Percentiles rank a stretch among this genome's conserved stretches.
Evolutionary conservation across 2,113 vertebrate genomes (phyloP).

Genomic region (Lanius collurio): DNA sequence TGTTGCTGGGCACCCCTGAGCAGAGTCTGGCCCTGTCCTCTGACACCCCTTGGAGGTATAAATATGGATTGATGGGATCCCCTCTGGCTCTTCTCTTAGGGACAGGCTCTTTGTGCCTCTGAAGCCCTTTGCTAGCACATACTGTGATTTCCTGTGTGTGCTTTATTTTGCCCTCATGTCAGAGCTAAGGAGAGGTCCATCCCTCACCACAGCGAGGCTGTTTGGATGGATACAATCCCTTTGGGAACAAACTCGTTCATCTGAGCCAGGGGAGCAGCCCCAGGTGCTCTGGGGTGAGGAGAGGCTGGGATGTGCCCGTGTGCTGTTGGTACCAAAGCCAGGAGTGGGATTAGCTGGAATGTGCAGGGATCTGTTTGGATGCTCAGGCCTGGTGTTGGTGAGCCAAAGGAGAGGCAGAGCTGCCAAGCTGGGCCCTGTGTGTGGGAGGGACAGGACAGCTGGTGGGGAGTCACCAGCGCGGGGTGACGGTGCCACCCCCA

Average conservation of each 20-base stretch:
- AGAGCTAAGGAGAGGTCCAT: background rate
- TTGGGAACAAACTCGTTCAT: fast-evolving
- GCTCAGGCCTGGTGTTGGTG: background rate
- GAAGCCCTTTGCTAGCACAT: background rate
- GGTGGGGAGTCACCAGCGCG: background rate
- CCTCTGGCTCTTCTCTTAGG: background rate
- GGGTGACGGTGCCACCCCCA: background rate
- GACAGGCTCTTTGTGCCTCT: background rate
- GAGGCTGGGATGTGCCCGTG: fast-evolving
- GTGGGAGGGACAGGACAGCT: background rate
- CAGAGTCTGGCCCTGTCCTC: background rate
- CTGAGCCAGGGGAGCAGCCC: background rate
- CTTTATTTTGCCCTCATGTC: background rate
- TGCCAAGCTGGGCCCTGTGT: background rate
- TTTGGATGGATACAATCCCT: background rate
- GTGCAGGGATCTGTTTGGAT: background rate
- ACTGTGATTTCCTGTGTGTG: fast-evolving
- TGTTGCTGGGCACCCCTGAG: background rate
- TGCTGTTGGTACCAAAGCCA: background rate
- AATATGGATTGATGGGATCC: background rate
- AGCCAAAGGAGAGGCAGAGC: background rate
- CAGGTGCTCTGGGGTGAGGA: background rate
- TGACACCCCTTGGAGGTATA: background rate
- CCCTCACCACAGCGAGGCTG: fast-evolving
- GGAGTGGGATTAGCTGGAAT: background rate